These are phyloP conservation scores for Barnardius zonarius DNA, from an alignment of 2,113 vertebrate species.

Conservation along the genomic window DNA sequence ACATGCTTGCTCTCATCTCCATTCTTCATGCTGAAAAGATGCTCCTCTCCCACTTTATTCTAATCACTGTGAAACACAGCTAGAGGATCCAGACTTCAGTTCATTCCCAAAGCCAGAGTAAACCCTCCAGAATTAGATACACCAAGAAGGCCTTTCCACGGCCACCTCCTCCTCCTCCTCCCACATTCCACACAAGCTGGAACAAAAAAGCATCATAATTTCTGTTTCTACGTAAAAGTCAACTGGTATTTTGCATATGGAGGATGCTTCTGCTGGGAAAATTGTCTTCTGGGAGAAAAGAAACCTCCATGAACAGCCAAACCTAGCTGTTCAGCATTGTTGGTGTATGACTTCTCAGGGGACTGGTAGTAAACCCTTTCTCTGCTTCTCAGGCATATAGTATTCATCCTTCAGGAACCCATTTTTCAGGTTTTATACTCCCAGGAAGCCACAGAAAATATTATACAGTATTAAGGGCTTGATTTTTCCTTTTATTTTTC, in stretches of 20 bases:
- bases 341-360: background rate
- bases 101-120: background rate
- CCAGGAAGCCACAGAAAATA: background rate
- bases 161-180: background rate
- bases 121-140: background rate
- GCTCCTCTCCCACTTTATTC: background rate
- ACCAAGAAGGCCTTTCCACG: background rate
- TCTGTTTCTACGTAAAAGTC: background rate
- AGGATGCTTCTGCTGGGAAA: background rate
- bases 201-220: background rate
- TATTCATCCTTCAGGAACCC: background rate
- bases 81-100: background rate
- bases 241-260: background rate
- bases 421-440: background rate
- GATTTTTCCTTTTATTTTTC: background rate
- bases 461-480: background rate
- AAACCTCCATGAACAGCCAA: background rate
- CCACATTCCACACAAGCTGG: background rate
- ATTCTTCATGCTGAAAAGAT: background rate
- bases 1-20: background rate
- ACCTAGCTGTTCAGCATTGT: background rate
- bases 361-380: background rate
- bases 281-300: background rate
- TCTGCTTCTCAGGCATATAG: background rate
- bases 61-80: background rate